Conservation (phyloP, 2,113 vertebrate genomes). For the Cheirogaleus medius region DNA sequence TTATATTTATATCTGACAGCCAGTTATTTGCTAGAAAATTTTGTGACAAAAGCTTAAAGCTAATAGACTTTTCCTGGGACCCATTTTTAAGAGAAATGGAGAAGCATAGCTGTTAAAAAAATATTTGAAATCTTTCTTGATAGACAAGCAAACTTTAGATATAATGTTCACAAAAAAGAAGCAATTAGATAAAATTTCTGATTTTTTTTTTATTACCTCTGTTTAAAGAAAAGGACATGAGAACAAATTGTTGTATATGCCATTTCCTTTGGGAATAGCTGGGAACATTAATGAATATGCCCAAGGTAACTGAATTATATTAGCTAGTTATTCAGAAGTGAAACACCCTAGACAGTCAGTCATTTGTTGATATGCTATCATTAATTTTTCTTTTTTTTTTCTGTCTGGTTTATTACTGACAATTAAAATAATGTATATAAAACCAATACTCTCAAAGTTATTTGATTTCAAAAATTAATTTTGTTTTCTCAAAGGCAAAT, state of each 20-base stretch:
- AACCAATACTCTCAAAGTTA: constrained; percentile 58
- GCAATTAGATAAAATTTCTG: neutral
- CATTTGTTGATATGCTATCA: neutral
- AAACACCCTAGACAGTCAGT: constrained; percentile 15
- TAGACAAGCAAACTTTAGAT: constrained; percentile 51
- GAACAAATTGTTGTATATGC: constrained; percentile 25
- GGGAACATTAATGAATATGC: constrained; percentile 63
- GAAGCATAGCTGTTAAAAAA: neutral
- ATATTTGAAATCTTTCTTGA: constrained; percentile 51
- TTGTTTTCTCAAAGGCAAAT: constrained; percentile 36
- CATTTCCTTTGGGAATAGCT: constrained; percentile 67
- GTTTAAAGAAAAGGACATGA: constrained; percentile 33
- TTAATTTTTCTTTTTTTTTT: constrained; percentile 67
- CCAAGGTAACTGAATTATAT: constrained; percentile 69
- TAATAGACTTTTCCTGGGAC: neutral
- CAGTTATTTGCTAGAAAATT: neutral
- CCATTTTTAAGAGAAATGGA: constrained; percentile 42
- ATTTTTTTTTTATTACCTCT: neutral
- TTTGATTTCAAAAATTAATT: constrained; percentile 67
- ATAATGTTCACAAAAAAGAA: neutral
- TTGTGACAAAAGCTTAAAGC: neutral
- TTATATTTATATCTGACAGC: neutral
- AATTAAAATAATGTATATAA: constrained; percentile 63
- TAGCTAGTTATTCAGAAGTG: constrained; percentile 60
- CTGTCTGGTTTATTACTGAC: constrained; percentile 58